Percentiles rank a stretch among this genome's conserved stretches.
Conservation (phyloP, 1,140 invertebrate species). For the Planococcus citri region DNA sequence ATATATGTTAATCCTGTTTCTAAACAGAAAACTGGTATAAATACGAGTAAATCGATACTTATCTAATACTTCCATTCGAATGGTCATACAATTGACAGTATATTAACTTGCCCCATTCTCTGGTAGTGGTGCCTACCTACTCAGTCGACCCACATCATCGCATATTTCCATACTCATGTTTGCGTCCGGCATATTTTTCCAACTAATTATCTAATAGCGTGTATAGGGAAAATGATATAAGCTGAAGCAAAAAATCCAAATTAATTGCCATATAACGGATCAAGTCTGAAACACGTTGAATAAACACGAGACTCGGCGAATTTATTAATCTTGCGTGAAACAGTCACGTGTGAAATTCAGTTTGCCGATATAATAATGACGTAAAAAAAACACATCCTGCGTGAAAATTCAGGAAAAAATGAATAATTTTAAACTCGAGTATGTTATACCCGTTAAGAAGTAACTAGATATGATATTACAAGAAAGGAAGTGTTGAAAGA, state of each 20-base stretch:
- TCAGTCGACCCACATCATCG: too few relatives aligned
- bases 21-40: too few relatives aligned
- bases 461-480: conserved; percentile 2
- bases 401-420: background rate
- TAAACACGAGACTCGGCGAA: background rate
- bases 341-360: background rate
- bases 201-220: too few relatives aligned
- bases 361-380: background rate
- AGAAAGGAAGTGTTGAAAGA: background rate
- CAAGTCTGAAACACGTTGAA: background rate
- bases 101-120: too few relatives aligned
- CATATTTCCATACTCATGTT: too few relatives aligned
- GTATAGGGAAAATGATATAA: background rate
- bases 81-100: too few relatives aligned
- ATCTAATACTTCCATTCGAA: too few relatives aligned
- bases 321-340: background rate
- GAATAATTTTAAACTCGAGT: background rate
- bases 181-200: too few relatives aligned
- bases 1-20: too few relatives aligned
- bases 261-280: background rate
- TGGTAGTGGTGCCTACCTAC: too few relatives aligned
- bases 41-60: too few relatives aligned
- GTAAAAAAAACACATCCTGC: background rate
- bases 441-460: background rate
- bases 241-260: background rate